A percentile compares a stretch with the other conserved stretches of the same genome.
Conservation (phyloP, 2,797 vertebrate species). For the Lacerta agilis region DNA sequence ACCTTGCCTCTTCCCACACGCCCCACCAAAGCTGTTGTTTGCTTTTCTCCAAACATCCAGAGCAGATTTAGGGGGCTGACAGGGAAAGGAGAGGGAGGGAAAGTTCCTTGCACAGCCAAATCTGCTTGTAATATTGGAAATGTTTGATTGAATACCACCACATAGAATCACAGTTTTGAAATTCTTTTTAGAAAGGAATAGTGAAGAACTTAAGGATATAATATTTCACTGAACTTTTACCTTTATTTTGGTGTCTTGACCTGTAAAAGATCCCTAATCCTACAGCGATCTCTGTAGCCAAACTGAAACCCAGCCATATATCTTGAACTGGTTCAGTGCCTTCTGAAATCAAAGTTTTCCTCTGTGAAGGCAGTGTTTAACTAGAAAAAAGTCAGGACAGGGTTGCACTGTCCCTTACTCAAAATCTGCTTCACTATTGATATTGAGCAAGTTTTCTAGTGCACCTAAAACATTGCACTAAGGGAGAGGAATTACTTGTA, state of each 20-base stretch:
- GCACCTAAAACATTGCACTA: neutral
- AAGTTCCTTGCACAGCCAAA: too few relatives aligned
- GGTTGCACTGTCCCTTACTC: neutral
- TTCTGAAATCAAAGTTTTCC: neutral
- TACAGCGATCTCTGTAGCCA: neutral
- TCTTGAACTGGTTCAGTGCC: neutral
- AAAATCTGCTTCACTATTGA: neutral
- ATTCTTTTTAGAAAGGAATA: neutral
- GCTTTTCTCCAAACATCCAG: too few relatives aligned
- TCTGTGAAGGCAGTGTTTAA: neutral
- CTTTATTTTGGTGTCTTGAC: neutral
- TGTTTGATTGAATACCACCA: neutral
- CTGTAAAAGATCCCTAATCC: neutral
- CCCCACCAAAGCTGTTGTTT: too few relatives aligned
- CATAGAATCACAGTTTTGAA: neutral
- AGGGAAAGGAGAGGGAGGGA: too few relatives aligned
- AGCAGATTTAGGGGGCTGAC: too few relatives aligned
- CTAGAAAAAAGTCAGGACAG: neutral
- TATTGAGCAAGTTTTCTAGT: neutral
- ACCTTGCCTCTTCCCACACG: too few relatives aligned
- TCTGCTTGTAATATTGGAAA: neutral
- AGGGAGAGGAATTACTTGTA: neutral
- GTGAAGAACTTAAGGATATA: neutral
- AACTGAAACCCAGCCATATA: neutral
- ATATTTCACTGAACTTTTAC: neutral